phyloP scores from a whole-genome alignment of 1,140 invertebrate genomes.

The Medauroidea extradentata region DNA sequence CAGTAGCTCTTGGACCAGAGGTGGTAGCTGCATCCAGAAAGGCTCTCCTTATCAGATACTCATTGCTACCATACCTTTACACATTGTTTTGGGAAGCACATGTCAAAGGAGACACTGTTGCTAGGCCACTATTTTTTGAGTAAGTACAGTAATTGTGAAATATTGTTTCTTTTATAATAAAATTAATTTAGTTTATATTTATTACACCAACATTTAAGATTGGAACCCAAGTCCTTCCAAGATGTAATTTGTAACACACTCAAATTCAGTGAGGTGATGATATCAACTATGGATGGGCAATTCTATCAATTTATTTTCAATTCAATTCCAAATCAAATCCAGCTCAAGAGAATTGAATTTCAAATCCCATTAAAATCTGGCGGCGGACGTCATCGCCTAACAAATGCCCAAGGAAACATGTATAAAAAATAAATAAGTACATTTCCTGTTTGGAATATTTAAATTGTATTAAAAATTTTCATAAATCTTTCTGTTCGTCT shows the following conservation, averaged over 20 bases:
- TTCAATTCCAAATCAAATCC: not conserved
- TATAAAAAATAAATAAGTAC: too few relatives aligned
- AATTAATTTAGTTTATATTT: not conserved
- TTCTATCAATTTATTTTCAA: too few relatives aligned
- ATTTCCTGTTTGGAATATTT: too few relatives aligned
- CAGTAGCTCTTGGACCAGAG: conserved; percentile 60
- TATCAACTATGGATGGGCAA: not conserved
- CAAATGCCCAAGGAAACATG: too few relatives aligned
- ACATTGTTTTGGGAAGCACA: conserved; percentile 74
- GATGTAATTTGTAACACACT: not conserved
- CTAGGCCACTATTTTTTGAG: conserved; percentile 76
- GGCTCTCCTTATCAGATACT: conserved; percentile 64
- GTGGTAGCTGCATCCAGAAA: conserved; percentile 59
- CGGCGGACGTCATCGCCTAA: too few relatives aligned
- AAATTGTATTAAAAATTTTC: too few relatives aligned
- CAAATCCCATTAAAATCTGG: too few relatives aligned
- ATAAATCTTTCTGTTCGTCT: too few relatives aligned
- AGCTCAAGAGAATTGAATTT: not conserved
- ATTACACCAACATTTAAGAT: not conserved
- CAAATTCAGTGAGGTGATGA: not conserved
- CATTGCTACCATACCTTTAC: conserved; percentile 76
- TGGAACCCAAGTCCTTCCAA: not conserved
- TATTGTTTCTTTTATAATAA: not conserved
- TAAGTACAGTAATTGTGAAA: conserved; percentile 45
- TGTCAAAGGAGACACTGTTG: conserved; percentile 63